Evolutionary conservation across 2,797 vertebrate genomes (phyloP), one percentile per base, ranked within the genome.

Genomic region (Perodicticus potto): DNA sequence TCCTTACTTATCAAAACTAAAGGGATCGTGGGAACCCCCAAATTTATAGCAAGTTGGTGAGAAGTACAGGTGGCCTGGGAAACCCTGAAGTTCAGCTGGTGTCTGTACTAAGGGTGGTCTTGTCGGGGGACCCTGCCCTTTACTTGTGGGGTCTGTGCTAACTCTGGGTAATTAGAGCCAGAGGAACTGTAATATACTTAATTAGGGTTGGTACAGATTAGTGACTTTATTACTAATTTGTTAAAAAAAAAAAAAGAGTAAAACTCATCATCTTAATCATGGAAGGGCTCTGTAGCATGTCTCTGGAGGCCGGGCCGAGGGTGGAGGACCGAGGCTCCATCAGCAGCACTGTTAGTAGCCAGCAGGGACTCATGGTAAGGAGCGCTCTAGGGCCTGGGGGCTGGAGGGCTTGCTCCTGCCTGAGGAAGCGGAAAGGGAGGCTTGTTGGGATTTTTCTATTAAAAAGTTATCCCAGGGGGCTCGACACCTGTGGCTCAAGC

Each of bases 341-440:
- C 3, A 2, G 27, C 1, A 25, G 37, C 4, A 0, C 14, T 37
- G 23, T 5, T 2, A 27, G 27, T 0, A 3, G 61, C 53, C 8
- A 37, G 40, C 8, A 3, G 61, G 25, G 73, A 43, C 5, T 49
- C n/a, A 57, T 1, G 2, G 40, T 43, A 5, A 0, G 2, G 69
- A 37, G 34, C 27, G 7, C 27, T 63, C 29, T 23, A 32, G 7
- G 14, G 6, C 1, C 3, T 1, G 2, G 19, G n/a, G 25, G 3
- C n/a, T 5, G 29, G 9, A 57, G 78, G 59, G 4, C 78, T 72
- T 27, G 49, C 16, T 81, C 73, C 78, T 34, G 23, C 29, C 34
- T 16, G 34, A 78, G 37, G 67, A 81, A 76, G 53, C 20, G 40
- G 61, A 73, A 86, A 43, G 5, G 27, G 49, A 67, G 45, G 12